A percentile compares a stretch with the other conserved stretches of the same genome.
Conservation (phyloP, 2,888 invertebrate genomes). For the Macrosiphum euphorbiae region DNA sequence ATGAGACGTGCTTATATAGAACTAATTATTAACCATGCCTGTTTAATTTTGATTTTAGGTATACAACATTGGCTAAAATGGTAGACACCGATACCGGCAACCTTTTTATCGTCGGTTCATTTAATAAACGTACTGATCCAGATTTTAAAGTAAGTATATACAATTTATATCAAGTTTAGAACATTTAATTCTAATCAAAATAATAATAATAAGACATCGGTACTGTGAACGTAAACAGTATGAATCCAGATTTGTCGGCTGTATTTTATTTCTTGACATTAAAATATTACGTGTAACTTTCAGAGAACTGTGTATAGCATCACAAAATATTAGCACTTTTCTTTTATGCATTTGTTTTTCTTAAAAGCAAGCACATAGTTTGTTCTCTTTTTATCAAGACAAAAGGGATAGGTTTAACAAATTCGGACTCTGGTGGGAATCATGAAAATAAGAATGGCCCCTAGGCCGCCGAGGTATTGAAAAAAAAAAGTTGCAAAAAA, state of each 20-base stretch:
- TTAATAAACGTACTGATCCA: slow-evolving; percentile 80
- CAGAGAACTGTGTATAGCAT: neutral
- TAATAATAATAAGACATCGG: too few species aligned
- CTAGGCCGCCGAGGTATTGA: neutral
- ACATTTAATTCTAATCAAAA: neutral
- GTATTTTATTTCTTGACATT: neutral
- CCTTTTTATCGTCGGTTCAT: slow-evolving; percentile 85
- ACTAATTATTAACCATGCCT: neutral
- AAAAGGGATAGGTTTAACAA: slow-evolving; percentile 45
- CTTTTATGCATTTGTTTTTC: slow-evolving; percentile 34
- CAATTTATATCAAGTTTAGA: neutral
- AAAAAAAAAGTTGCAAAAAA: slow-evolving; percentile 14
- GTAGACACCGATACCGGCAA: slow-evolving; percentile 83
- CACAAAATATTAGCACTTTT: slow-evolving; percentile 22
- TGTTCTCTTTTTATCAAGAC: slow-evolving; percentile 16
- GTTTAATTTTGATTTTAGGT: slow-evolving; percentile 72
- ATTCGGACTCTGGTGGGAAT: slow-evolving; percentile 34
- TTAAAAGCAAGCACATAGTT: neutral
- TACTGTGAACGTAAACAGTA: neutral
- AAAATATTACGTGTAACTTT: neutral
- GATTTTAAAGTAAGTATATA: slow-evolving; percentile 79
- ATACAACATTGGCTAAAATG: slow-evolving; percentile 84
- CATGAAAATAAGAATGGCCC: slow-evolving; percentile 25
- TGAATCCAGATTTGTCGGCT: neutral
- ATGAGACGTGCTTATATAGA: neutral